These are phyloP conservation scores for Echeneis naucrates DNA, from an alignment of 2,797 vertebrate species.

Conservation along the genomic window DNA sequence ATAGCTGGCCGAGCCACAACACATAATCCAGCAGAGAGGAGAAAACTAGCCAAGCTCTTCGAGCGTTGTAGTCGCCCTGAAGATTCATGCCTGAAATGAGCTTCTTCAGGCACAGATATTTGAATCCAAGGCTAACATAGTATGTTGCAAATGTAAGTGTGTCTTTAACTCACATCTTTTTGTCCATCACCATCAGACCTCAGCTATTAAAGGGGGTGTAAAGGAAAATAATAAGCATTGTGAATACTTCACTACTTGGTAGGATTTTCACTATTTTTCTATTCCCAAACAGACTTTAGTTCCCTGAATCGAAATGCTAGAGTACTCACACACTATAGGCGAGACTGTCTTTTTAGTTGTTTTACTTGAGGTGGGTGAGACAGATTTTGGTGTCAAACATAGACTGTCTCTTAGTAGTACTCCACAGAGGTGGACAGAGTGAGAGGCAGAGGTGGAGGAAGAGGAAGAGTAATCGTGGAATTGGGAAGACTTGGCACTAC, in stretches of 20 bases:
- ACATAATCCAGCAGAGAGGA: not conserved
- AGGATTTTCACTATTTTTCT: not conserved
- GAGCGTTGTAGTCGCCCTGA: not conserved
- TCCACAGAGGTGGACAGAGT: conserved; percentile 24
- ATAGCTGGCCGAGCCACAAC: conserved; percentile 5
- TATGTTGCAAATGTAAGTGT: conserved; percentile 8
- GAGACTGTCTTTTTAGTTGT: conserved; percentile 24
- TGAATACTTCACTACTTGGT: not conserved
- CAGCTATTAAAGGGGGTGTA: not conserved
- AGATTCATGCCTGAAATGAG: not conserved
- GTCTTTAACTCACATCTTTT: not conserved
- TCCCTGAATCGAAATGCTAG: conserved; percentile 3
- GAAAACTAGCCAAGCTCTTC: conserved; percentile 1
- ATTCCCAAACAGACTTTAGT: not conserved
- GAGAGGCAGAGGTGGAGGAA: conserved; percentile 12
- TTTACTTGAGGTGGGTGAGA: conserved; percentile 28
- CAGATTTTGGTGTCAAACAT: conserved; percentile 29
- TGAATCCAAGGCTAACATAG: conserved; percentile 10
- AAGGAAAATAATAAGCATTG: not conserved
- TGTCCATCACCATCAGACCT: not conserved
- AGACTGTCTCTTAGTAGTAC: conserved; percentile 37
- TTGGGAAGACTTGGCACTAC: conserved; percentile 20
- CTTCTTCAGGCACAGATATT: not conserved
- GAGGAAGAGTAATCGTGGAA: not conserved
- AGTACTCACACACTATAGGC: not conserved